Conservation (phyloP, 2,113 vertebrate species). For the Pampusana beccarii region DNA sequence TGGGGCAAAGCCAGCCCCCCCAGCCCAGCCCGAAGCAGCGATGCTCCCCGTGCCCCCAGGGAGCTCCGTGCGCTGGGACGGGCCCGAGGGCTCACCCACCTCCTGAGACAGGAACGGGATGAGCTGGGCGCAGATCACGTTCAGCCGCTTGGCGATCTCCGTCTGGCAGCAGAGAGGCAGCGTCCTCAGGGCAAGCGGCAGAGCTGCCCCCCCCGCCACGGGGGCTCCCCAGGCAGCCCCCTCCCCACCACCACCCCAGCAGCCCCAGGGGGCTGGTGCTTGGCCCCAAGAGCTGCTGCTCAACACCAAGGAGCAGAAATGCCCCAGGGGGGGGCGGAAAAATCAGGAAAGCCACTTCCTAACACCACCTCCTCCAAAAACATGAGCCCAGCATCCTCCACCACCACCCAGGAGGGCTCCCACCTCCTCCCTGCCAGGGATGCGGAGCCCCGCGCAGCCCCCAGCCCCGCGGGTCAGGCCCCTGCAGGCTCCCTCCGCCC, state of each 20-base stretch:
- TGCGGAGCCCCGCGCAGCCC: fast-evolving
- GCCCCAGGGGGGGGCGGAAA: too few species aligned
- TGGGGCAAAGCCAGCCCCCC: not conserved
- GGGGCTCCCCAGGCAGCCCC: not conserved
- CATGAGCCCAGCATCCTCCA: not conserved
- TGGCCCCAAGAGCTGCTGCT: not conserved
- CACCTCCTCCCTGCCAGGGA: not conserved
- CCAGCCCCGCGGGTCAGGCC: not conserved
- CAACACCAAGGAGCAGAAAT: not conserved
- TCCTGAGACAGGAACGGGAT: conserved; percentile 95
- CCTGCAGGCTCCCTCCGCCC: not conserved
- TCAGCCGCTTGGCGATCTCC: conserved; percentile 92
- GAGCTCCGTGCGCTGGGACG: not conserved
- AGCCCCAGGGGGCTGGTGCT: not conserved
- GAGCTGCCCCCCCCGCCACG: not conserved
- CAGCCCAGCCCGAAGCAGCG: not conserved
- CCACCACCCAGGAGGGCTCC: not conserved
- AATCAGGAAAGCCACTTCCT: not conserved
- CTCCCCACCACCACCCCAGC: not conserved
- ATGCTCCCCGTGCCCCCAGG: not conserved
- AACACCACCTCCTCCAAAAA: not conserved
- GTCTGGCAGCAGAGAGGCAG: conserved; percentile 74
- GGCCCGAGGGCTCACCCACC: conserved; percentile 69
- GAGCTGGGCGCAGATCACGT: conserved; percentile 93
- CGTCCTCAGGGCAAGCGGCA: not conserved